Conservation (phyloP, 2,797 vertebrate species). For the Tinamus major region DNA sequence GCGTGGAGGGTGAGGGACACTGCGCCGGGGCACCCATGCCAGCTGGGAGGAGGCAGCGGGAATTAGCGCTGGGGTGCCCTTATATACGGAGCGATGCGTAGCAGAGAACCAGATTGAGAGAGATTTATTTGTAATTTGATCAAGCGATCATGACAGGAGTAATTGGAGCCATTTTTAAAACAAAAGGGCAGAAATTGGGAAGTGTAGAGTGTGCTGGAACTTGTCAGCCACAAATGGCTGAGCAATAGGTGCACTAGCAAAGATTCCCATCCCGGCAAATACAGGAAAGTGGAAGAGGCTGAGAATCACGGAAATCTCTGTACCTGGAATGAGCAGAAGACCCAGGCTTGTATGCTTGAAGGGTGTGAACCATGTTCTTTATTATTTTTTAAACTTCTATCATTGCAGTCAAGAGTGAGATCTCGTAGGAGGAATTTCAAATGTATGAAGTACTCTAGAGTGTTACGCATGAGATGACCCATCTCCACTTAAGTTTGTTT, state of each 20-base stretch:
- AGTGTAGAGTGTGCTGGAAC: neutral
- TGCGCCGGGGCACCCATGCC: neutral
- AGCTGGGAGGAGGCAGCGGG: neutral
- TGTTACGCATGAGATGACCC: neutral
- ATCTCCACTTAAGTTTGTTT: neutral
- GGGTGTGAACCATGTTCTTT: neutral
- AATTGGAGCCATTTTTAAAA: neutral
- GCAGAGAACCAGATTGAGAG: neutral
- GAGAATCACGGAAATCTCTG: neutral
- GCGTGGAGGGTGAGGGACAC: neutral
- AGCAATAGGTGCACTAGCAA: neutral
- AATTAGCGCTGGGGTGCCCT: neutral
- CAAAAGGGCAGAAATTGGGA: neutral
- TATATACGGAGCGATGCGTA: neutral
- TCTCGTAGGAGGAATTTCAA: neutral
- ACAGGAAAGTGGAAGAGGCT: neutral
- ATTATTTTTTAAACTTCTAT: accelerated
- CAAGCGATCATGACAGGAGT: neutral
- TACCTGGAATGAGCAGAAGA: neutral
- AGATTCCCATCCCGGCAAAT: neutral
- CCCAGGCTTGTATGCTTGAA: neutral
- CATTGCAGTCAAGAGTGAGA: neutral
- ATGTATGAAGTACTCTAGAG: neutral
- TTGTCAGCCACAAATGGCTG: neutral
- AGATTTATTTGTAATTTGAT: neutral